A percentile compares a stretch with the other conserved stretches of the same genome.
phyloP scores from a whole-genome alignment of 2,888 invertebrate species.

The Hipparchia sbordonii region DNA sequence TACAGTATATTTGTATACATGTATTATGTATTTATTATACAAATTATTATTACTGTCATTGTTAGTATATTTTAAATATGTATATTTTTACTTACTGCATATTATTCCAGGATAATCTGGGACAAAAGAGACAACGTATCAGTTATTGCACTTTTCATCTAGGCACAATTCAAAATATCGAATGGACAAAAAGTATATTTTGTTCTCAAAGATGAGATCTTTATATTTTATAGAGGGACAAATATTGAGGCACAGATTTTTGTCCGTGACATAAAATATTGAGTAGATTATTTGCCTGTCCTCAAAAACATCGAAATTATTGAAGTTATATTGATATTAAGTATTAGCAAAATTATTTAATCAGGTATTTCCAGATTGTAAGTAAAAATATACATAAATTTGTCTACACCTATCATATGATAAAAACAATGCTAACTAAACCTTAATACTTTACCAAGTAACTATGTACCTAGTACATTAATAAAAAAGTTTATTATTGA shows the following conservation, averaged over 20 bases:
- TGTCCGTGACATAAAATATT: neutral
- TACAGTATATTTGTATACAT: too few species aligned
- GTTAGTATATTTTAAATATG: conserved; percentile 36
- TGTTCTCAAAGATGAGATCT: neutral
- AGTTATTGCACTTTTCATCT: conserved; percentile 36
- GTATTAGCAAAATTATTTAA: too few species aligned
- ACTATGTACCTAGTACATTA: too few species aligned
- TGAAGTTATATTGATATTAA: too few species aligned
- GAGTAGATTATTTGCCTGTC: neutral
- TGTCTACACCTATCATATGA: neutral
- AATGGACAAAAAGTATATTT: neutral
- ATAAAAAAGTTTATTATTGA: neutral
- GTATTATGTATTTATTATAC: neutral
- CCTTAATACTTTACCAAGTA: neutral
- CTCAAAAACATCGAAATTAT: neutral
- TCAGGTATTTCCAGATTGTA: neutral
- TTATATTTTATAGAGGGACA: neutral
- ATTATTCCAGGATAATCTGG: conserved; percentile 43
- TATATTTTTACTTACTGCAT: conserved; percentile 43
- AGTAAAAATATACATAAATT: conserved; percentile 17
- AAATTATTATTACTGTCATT: conserved; percentile 13
- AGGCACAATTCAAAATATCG: conserved; percentile 3
- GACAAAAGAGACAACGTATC: conserved; percentile 42
- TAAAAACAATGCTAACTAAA: neutral
- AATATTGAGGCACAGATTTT: neutral